A percentile compares a stretch with the other conserved stretches of the same genome.
These are phyloP conservation scores for Helobdella robusta DNA, from an alignment of 2,888 invertebrate species.

Conservation along the genomic window DNA sequence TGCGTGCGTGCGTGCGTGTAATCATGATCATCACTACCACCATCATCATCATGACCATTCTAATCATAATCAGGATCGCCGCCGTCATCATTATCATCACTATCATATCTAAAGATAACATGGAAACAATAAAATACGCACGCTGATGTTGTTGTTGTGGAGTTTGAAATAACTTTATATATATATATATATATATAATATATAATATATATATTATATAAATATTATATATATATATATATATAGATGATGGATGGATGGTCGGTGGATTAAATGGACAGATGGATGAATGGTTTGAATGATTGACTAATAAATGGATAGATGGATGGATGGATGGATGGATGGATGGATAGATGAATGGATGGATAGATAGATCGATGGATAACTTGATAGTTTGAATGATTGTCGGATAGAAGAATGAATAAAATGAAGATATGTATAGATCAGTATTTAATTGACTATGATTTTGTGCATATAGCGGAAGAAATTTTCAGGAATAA, in stretches of 20 bases:
- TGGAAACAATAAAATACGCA: background rate
- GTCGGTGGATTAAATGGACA: background rate
- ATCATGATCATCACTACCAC: conserved; percentile 8
- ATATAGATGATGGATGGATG: background rate
- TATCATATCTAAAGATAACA: too few species aligned
- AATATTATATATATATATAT: too few species aligned
- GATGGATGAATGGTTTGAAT: background rate
- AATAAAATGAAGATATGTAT: too few species aligned
- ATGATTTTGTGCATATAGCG: too few species aligned
- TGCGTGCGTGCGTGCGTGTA: background rate
- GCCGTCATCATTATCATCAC: background rate
- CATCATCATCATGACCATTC: conserved; percentile 10
- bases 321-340: background rate
- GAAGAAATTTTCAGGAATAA: too few species aligned
- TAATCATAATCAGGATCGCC: background rate
- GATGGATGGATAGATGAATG: background rate
- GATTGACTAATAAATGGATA: background rate
- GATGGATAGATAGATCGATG: background rate
- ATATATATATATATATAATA: background rate
- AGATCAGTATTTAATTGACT: too few species aligned
- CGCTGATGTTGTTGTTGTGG: background rate
- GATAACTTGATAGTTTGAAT: background rate
- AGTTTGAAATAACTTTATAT: background rate
- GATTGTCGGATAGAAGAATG: too few species aligned
- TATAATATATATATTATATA: too few species aligned